Conservation (phyloP, 2,113 vertebrate species). For the Antechinus stuartii region DNA sequence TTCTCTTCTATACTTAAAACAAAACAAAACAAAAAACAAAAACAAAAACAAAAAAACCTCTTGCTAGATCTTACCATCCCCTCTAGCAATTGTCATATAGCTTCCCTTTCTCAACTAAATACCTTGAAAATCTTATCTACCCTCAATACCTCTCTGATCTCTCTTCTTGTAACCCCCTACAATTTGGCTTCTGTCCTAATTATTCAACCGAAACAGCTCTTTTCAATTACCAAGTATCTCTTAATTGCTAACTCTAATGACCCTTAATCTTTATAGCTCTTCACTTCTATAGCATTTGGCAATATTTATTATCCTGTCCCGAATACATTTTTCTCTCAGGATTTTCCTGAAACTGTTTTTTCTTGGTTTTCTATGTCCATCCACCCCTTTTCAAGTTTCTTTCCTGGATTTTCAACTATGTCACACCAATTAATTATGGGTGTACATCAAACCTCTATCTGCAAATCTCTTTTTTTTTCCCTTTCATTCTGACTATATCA, state of each 20-base stretch:
- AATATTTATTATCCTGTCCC: neutral
- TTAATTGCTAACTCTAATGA: neutral
- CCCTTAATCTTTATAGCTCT: neutral
- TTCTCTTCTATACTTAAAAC: neutral
- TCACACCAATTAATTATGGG: neutral
- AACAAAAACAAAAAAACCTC: neutral
- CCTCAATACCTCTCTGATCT: neutral
- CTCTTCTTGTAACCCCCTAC: neutral
- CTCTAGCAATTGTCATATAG: neutral
- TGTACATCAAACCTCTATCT: neutral
- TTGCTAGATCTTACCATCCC: neutral
- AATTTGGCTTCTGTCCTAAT: neutral
- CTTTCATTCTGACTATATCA: neutral
- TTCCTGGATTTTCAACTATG: neutral
- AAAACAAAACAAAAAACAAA: no score
- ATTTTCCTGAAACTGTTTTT: neutral
- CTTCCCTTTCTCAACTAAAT: neutral
- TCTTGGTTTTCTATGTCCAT: neutral
- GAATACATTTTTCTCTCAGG: neutral
- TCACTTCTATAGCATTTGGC: neutral
- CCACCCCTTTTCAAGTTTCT: neutral
- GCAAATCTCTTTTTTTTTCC: neutral
- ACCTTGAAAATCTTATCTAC: neutral
- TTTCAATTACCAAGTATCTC: neutral
- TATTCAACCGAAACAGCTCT: neutral